These are phyloP conservation scores for Drosophila ezoana DNA, from an alignment of 2,888 invertebrate genomes.

Conservation along the genomic window DNA sequence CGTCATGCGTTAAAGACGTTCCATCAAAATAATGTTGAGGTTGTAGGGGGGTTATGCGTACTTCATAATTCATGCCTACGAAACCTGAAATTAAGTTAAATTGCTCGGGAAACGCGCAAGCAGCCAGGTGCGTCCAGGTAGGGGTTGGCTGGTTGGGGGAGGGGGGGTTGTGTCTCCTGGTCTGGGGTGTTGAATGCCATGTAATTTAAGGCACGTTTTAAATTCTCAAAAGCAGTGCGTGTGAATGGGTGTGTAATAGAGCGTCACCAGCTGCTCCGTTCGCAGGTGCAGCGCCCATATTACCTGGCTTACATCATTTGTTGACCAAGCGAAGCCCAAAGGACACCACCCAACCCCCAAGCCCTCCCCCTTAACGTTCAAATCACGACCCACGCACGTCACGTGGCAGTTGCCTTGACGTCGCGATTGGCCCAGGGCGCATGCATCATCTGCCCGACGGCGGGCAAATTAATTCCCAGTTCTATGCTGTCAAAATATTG, in stretches of 20 bases:
- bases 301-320: conserved; percentile 47
- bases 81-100: conserved; percentile 65
- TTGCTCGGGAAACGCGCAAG: conserved; percentile 69
- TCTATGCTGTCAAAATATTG: conserved; percentile 80
- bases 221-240: conserved; percentile 68
- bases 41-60: background rate
- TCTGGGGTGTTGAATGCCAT: conserved; percentile 63
- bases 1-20: conserved; percentile 70
- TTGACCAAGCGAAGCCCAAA: conserved; percentile 14
- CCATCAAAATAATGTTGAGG: background rate
- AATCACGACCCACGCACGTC: conserved; percentile 41
- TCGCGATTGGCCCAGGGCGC: conserved; percentile 28
- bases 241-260: conserved; percentile 78
- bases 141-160: conserved; percentile 2
- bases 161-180: background rate
- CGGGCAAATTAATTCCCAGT: conserved; percentile 66
- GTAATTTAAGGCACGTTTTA: conserved; percentile 67
- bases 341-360: background rate
- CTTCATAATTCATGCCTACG: conserved; percentile 70
- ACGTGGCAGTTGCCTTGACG: conserved; percentile 44
- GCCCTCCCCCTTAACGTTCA: background rate
- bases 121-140: conserved; percentile 28
- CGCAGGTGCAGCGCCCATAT: conserved; percentile 54
- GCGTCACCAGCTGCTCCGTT: conserved; percentile 66
- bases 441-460: conserved; percentile 49